Evolutionary conservation across 2,113 vertebrate species (phyloP), one percentile per base, ranked within the genome.

Genomic region (Engraulis encrasicolus): DNA sequence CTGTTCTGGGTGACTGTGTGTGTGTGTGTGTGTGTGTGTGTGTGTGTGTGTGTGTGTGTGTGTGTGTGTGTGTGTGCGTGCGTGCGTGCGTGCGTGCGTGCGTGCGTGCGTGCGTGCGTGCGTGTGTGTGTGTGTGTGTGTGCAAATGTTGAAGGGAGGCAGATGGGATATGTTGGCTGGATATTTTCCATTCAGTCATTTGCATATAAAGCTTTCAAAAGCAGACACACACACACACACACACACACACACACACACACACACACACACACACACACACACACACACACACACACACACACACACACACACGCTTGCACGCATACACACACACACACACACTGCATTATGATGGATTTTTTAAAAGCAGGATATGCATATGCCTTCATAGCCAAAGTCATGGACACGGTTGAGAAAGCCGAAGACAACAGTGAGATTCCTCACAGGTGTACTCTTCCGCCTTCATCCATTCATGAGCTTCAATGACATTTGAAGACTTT

Each of bases 311-410:
- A 52, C 14, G 20, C 50, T 18, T 19, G 20, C 50, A 52, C 50
- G 20, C 50, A 52, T 19, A 52, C 50, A 52, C 50, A 52, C 50
- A 52, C 50, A 52, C 50, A 27, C 14, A 27, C 58, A 66, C 58
- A 66, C 58, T 27, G 27, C 58, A 12, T 14, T 31, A 2, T 34
- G 11, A 74, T 34, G 66, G 66, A 14, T 17, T 79, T 83, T 92
- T 93, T 91, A 93, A 89, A 93, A 27, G 84, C 92, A 90, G 14
- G 49, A 81, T 86, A 90, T 92, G 90, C 90, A 87, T 91, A 88
- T 93, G 92, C 89, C 85, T 91, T 91, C 91, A 91, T 93, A 93
- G 92, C 94, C 89, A 94, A 92, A 93, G 92, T 89, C 91, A 89
- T 88, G 89, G 91, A 91, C 92, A 93, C 90, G 91, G 91, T 92